These are phyloP conservation scores for Tachystola acroxantha DNA, from an alignment of 2,888 invertebrate genomes.

Conservation along the genomic window DNA sequence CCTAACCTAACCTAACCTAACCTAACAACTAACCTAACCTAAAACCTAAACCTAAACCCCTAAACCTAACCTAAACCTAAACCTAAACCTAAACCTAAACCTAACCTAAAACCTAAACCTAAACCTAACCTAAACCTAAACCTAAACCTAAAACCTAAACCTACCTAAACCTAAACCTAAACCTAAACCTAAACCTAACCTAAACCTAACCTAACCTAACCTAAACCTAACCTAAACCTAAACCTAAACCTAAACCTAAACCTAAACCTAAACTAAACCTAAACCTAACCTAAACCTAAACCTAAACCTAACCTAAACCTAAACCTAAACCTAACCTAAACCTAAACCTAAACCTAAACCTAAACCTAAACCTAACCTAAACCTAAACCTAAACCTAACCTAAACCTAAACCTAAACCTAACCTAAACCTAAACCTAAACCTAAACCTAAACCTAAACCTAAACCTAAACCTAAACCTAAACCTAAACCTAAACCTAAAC, in stretches of 20 bases:
- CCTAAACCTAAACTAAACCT: constrained; percentile 19
- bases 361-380: too few relatives aligned
- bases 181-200: not conserved
- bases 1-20: constrained; percentile 22
- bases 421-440: constrained; percentile 11
- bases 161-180: too few relatives aligned
- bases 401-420: constrained; percentile 14
- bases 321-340: constrained; percentile 17
- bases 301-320: constrained; percentile 15
- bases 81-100: constrained; percentile 4
- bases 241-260: constrained; percentile 20
- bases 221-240: constrained; percentile 20
- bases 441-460: constrained; percentile 10
- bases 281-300: constrained; percentile 18
- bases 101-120: constrained; percentile 12
- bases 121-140: constrained; percentile 8
- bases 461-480: constrained; percentile 12
- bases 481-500: constrained; percentile 13
- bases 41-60: constrained; percentile 18
- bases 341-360: too few relatives aligned
- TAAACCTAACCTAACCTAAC: constrained; percentile 15
- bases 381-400: too few relatives aligned
- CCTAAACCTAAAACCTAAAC: constrained; percentile 10
- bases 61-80: constrained; percentile 9
- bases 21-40: constrained; percentile 21